These are phyloP conservation scores for Anthoscopus minutus DNA, from an alignment of 2,113 vertebrate genomes.

Conservation along the genomic window DNA sequence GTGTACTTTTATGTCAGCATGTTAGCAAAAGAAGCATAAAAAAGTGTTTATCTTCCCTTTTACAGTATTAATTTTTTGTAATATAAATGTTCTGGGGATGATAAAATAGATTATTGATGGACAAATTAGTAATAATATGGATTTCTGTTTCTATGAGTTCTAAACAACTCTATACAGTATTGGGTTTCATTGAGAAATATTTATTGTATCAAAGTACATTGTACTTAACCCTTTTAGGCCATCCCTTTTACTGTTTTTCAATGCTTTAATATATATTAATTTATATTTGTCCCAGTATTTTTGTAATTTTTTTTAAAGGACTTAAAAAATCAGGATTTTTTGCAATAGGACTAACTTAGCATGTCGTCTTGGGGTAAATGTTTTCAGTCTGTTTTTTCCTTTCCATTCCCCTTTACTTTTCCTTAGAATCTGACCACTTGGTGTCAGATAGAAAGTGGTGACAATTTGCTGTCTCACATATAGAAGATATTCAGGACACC, in stretches of 20 bases:
- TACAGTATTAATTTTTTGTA: constrained; percentile 89
- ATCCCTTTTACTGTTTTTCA: constrained; percentile 86
- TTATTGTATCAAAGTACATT: constrained; percentile 98
- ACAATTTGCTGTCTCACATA: constrained; percentile 80
- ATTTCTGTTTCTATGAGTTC: constrained; percentile 77
- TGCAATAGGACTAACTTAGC: constrained; percentile 90
- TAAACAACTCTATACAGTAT: constrained; percentile 83
- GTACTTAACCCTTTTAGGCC: constrained; percentile 90
- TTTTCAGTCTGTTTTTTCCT: constrained; percentile 58
- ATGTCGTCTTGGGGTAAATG: constrained; percentile 79
- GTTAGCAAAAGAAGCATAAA: constrained; percentile 71
- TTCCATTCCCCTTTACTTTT: constrained; percentile 30
- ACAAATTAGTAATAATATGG: constrained; percentile 85
- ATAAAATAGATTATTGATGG: constrained; percentile 84
- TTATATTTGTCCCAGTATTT: constrained; percentile 99
- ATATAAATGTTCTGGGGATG: constrained; percentile 78
- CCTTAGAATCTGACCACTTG: constrained; percentile 74
- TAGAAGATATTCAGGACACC: constrained; percentile 77
- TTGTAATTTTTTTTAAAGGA: constrained; percentile 84
- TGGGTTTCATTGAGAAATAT: constrained; percentile 91
- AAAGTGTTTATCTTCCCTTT: constrained; percentile 80
- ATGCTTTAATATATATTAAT: constrained; percentile 99
- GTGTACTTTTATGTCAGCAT: constrained; percentile 64
- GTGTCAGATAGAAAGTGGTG: constrained; percentile 76
- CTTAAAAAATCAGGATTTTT: constrained; percentile 79